Conservation (phyloP, 1,140 invertebrate species). For the Mamestra configurata region DNA sequence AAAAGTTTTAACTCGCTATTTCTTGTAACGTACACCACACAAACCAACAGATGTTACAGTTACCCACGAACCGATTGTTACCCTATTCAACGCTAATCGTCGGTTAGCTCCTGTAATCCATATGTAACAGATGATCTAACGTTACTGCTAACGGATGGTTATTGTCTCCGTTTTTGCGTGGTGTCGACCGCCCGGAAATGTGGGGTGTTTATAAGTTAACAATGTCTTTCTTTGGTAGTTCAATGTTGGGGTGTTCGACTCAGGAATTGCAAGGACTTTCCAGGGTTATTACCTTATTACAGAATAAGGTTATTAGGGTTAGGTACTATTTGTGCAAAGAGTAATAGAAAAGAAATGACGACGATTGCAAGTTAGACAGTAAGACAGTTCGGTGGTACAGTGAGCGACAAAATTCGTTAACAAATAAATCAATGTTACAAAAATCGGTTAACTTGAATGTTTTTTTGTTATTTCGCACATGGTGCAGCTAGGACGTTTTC, state of each 20-base stretch:
- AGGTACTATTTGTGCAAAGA: too few relatives aligned
- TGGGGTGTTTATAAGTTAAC: background rate
- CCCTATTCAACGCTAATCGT: conserved; percentile 54
- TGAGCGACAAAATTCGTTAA: too few relatives aligned
- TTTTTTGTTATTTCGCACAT: too few relatives aligned
- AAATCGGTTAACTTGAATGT: too few relatives aligned
- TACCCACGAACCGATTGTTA: conserved; percentile 64
- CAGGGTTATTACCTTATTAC: too few relatives aligned
- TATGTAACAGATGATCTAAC: conserved; percentile 61
- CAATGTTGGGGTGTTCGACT: background rate
- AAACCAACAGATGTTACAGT: conserved; percentile 60
- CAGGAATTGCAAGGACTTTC: too few relatives aligned
- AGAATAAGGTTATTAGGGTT: too few relatives aligned
- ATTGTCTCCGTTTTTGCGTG: conserved; percentile 23
- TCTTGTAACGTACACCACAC: conserved; percentile 46
- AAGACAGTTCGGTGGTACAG: too few relatives aligned
- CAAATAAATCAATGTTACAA: too few relatives aligned
- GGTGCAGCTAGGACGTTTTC: too few relatives aligned
- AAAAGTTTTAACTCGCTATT: background rate
- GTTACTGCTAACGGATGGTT: conserved; percentile 51
- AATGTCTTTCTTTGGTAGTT: background rate
- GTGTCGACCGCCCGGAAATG: conserved; percentile 28
- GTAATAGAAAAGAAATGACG: too few relatives aligned
- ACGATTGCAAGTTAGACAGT: too few relatives aligned
- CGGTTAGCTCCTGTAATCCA: conserved; percentile 65